Evolutionary conservation across 2,797 vertebrate species (phyloP), one percentile per base, ranked within the genome.

Genomic region (Clarias fuscus): DNA sequence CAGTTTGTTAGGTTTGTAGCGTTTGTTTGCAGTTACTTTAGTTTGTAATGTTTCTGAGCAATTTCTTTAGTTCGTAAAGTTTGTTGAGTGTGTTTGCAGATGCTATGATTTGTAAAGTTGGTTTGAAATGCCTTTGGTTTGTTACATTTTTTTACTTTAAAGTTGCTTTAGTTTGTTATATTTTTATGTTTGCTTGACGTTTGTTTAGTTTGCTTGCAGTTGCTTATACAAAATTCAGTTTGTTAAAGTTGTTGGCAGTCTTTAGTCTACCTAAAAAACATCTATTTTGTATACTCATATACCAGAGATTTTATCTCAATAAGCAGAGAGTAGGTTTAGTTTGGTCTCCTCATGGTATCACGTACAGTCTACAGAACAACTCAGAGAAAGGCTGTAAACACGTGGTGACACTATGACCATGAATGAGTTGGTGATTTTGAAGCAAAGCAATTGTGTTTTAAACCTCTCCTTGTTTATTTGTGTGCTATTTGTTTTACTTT

Each of bases 361-460:
- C 17, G 24, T 27, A 6, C 13, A 76, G 43, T 53, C 24, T 75
- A 5, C 17, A 17, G 33, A 67, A n/a, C 40, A 15, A 87, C 64
- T 81, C 24, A 68, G 48, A 78, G 43, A 79, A 70, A 84, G 77
- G n/a, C 68, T 20, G 78, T 77, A 71, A 85, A 86, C 89, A 90
- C 89, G 87, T 90, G 89, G 71, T 73, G 71, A 73, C 40, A n/a
- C 15, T 15, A 75, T 56, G 22, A 43, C 48, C 73, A 53, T 76
- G 73, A 76, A 75, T 75, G 72, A 75, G 53, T 0, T 20, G 40
- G 40, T 4, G 37, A 37, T 15, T n/a, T 15, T n/a, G 40, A 48
- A 73, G 71, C 43, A 18, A 53, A 75, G 22, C 13, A 2, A 48
- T 15, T 17, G 13, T 53, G 13, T 24, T 75, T 15, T n/a, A 48